These are phyloP conservation scores for Leptopilina clavipes DNA, from an alignment of 1,140 invertebrate genomes.

Conservation along the genomic window DNA sequence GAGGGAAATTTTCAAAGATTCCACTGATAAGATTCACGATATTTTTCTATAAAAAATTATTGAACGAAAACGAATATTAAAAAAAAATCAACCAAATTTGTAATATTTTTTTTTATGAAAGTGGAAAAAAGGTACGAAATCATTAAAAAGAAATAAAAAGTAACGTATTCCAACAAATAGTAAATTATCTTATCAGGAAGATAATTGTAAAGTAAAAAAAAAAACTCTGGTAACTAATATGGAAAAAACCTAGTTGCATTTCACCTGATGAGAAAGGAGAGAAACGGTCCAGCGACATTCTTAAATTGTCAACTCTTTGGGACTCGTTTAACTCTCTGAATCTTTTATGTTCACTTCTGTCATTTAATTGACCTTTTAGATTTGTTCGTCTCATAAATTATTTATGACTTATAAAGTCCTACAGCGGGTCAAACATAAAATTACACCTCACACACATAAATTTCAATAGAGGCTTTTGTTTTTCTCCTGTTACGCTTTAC, in stretches of 20 bases:
- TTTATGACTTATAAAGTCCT: constrained; percentile 20
- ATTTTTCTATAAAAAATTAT: no score
- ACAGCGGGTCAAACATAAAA: constrained; percentile 10
- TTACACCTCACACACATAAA: not conserved
- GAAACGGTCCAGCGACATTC: constrained; percentile 42
- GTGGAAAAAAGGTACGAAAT: not conserved
- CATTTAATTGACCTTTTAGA: constrained; percentile 22
- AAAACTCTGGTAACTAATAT: constrained; percentile 62
- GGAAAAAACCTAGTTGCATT: constrained; percentile 44
- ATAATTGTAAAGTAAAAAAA: constrained; percentile 62
- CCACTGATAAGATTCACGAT: not conserved
- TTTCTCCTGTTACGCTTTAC: not conserved
- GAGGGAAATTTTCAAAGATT: not conserved
- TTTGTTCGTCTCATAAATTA: constrained; percentile 12
- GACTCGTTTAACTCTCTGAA: not conserved
- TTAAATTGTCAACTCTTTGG: not conserved
- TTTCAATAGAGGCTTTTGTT: not conserved
- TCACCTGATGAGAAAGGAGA: constrained; percentile 45
- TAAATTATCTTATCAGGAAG: constrained; percentile 5
- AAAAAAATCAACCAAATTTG: no score
- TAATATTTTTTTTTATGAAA: no score
- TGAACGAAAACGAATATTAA: no score
- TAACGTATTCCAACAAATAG: no score
- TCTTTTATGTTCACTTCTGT: constrained; percentile 5
- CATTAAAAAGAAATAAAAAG: not conserved